A percentile compares a stretch with the other conserved stretches of the same genome.
These are phyloP conservation scores for Pachydiplax longipennis DNA, from an alignment of 2,888 invertebrate species.

Conservation along the genomic window DNA sequence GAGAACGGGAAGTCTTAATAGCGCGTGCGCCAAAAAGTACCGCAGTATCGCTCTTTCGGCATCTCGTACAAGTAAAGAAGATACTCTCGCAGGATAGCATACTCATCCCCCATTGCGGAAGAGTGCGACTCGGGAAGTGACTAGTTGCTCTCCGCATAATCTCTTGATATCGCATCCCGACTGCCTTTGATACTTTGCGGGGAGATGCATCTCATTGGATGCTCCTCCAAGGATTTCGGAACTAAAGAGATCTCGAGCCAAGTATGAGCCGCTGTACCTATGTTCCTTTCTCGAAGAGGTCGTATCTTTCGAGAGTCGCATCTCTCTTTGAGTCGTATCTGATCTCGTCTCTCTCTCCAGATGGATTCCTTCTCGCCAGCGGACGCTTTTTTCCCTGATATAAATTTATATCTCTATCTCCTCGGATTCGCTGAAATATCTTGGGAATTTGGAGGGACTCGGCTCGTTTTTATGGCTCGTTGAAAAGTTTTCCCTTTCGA, in stretches of 20 bases:
- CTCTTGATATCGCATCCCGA: neutral
- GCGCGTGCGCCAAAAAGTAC: slow-evolving; percentile 15
- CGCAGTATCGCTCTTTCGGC: neutral
- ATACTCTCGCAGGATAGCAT: neutral
- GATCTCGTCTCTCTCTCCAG: neutral
- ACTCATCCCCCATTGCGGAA: neutral
- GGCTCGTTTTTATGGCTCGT: neutral
- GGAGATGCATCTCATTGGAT: neutral
- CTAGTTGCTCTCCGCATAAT: neutral
- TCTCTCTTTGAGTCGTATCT: neutral
- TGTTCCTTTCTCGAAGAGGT: neutral
- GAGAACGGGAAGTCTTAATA: neutral
- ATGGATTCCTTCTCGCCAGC: neutral
- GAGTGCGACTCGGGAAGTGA: neutral
- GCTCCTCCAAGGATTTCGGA: neutral
- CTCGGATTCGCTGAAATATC: neutral
- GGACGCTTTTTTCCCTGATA: neutral
- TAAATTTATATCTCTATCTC: neutral
- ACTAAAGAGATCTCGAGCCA: neutral
- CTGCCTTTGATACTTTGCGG: neutral
- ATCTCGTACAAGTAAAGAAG: neutral
- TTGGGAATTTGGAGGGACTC: neutral
- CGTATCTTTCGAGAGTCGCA: neutral
- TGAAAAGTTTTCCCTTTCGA: neutral
- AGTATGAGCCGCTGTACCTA: neutral